phyloP scores from a whole-genome alignment of 2,888 invertebrate species.

The Cheilosia soror region DNA sequence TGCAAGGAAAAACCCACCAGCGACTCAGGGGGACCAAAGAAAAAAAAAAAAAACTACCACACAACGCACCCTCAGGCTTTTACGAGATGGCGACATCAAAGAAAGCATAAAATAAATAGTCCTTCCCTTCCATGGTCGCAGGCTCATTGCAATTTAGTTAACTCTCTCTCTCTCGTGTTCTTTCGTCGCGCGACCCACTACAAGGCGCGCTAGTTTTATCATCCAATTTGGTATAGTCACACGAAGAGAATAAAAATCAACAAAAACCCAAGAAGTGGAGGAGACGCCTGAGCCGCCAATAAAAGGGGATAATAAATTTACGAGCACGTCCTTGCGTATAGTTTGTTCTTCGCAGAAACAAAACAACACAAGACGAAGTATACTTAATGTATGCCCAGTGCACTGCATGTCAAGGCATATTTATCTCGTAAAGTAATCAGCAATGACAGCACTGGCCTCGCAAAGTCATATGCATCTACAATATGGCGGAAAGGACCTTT shows the following conservation, averaged over 20 bases:
- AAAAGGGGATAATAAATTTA: slow-evolving; percentile 72
- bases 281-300: slow-evolving; percentile 53
- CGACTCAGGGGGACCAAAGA: neutral
- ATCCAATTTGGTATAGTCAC: slow-evolving; percentile 64
- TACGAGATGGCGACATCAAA: slow-evolving; percentile 60
- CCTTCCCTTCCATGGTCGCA: slow-evolving; percentile 2
- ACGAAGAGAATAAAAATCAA: slow-evolving; percentile 34
- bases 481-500: slow-evolving; percentile 21
- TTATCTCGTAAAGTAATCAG: slow-evolving; percentile 63
- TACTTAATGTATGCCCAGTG: slow-evolving; percentile 53
- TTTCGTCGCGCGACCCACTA: slow-evolving; percentile 4
- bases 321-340: slow-evolving; percentile 61
- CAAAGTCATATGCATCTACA: slow-evolving; percentile 46
- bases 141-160: slow-evolving; percentile 66
- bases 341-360: slow-evolving; percentile 29
- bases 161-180: slow-evolving; percentile 32
- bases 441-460: slow-evolving; percentile 37
- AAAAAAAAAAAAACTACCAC: slow-evolving; percentile 2
- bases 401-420: slow-evolving; percentile 52
- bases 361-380: slow-evolving; percentile 7
- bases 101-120: slow-evolving; percentile 65
- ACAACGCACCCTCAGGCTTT: slow-evolving; percentile 23
- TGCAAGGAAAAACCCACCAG: slow-evolving; percentile 38
- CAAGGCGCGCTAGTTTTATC: slow-evolving; percentile 60
- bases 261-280: slow-evolving; percentile 11